Evolutionary conservation across 2,797 vertebrate genomes (phyloP), one percentile per base, ranked within the genome.

Genomic region (Hapalemur alaotrensis): DNA sequence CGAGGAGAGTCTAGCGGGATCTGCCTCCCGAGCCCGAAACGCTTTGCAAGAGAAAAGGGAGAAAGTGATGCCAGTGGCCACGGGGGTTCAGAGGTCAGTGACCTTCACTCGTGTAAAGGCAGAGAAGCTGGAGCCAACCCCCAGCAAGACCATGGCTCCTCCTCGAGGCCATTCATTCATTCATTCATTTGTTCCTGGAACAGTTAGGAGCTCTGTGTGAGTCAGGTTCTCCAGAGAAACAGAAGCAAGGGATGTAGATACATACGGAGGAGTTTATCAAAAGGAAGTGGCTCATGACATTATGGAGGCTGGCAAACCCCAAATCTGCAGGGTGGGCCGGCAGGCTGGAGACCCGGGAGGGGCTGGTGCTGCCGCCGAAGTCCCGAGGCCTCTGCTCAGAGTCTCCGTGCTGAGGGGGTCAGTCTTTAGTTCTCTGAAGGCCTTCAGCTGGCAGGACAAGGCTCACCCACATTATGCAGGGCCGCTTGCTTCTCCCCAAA

Each of bases 281-380:
- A 5, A 83, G 41, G 25, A 86, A 48, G 0, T 1, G 41, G 5
- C 20, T 41, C n/a, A 38, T 0, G 11, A 1, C 18, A 67, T 38
- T 46, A 7, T 7, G 20, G 85, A 12, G 11, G 61, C 48, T 12
- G 59, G 20, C 25, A 14, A 67, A 32, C 28, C 25, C 48, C 4
- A 14, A 23, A 48, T 20, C 59, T 13, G 6, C 22, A 52, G 20
- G 35, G 28, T 18, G 28, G n/a, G 25, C 48, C 10, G 18, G 75
- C 30, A 23, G 48, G 23, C 32, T 57, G n/a, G 18, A 94, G 25
- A 59, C 41, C 15, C 72, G 5, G 15, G 50, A 28, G 50, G 65
- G 52, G 30, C 8, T 7, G 2, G 8, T 7, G 5, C 6, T 48
- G 25, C 7, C 18, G 14, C 12, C 17, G 28, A 30, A 7, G n/a